Base-by-base conservation (phyloP, 2,113 vertebrate species). In the Hydrolagus affinis region DNA sequence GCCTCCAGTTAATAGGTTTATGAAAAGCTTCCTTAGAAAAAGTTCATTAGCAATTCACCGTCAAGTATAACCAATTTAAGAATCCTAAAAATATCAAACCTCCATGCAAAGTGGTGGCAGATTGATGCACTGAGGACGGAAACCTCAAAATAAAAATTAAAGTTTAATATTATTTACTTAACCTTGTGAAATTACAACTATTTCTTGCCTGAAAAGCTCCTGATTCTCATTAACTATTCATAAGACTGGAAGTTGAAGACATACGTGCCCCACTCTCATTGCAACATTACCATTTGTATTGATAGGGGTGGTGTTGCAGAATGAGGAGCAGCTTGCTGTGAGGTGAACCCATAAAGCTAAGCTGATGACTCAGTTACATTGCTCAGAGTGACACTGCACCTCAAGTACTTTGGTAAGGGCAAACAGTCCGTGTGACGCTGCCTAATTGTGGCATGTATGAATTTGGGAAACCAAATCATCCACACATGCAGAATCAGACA, bases 271-370 rank as follows among this genome's bases (percentile, higher is more conserved):
- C 28, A 83, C 78, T 80, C 77, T 66, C 32, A 62, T 83, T 80
- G 62, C 76, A 80, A 59, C 62, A 80, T 62, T 83, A 80, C 23
- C 77, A 80, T 80, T 80, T 80, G 77, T 64, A 80, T 80, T 78
- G 57, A 80, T 57, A 57, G 62, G 15, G 44, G 76, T 23, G 28
- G 17, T 80, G 62, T 17, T 66, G 66, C 78, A 83, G 78, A 83
- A 66, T 83, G 78, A 28, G 25, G 78, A 83, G 78, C 78, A 83
- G 66, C 57, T 28, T 30, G 8, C 17, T 17, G 66, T 83, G 25
- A 32, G 60, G 57, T 68, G 66, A 83, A 60, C 78, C 28, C 62
- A 19, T 28, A 83, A 83, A 44, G 30, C 78, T 83, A 32, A 83
- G 66, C 66, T 83, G 66, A 66, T 83, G 78, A 30, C 28, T 66